Percentiles rank a stretch among this genome's conserved stretches.
Conservation (phyloP, 2,113 vertebrate genomes). For the Psilopsiagon aurifrons region DNA sequence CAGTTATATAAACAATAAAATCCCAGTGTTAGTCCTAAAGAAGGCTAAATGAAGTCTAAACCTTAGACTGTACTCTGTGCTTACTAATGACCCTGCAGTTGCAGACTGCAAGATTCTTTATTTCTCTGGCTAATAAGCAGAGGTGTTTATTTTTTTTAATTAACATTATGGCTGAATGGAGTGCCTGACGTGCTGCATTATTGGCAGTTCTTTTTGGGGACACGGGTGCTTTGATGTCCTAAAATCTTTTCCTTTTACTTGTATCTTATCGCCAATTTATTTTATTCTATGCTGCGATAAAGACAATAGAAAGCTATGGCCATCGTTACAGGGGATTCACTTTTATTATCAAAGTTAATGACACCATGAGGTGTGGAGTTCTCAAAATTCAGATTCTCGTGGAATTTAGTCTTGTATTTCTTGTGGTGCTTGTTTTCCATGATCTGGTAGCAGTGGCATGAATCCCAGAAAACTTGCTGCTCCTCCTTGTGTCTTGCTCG, state of each 20-base stretch:
- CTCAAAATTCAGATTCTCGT: neutral
- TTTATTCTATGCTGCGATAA: neutral
- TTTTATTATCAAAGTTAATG: neutral
- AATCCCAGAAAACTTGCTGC: neutral
- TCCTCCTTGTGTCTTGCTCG: neutral
- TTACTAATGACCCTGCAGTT: neutral
- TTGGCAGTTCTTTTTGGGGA: neutral
- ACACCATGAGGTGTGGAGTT: neutral
- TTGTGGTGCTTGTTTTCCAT: neutral
- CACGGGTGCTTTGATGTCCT: neutral
- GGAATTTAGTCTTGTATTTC: neutral
- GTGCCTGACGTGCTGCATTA: neutral
- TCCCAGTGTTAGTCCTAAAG: neutral
- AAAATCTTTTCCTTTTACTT: neutral
- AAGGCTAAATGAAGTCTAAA: neutral
- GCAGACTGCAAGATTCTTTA: neutral
- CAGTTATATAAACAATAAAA: conserved; percentile 5
- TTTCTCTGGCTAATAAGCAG: neutral
- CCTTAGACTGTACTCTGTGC: neutral
- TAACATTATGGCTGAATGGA: neutral
- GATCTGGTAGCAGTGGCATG: neutral
- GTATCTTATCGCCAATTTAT: neutral
- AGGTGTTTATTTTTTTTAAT: neutral
- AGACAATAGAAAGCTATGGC: neutral
- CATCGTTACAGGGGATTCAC: neutral